Evolutionary conservation across 2,888 invertebrate species (phyloP).

Genomic region (Trisateles emortualis): DNA sequence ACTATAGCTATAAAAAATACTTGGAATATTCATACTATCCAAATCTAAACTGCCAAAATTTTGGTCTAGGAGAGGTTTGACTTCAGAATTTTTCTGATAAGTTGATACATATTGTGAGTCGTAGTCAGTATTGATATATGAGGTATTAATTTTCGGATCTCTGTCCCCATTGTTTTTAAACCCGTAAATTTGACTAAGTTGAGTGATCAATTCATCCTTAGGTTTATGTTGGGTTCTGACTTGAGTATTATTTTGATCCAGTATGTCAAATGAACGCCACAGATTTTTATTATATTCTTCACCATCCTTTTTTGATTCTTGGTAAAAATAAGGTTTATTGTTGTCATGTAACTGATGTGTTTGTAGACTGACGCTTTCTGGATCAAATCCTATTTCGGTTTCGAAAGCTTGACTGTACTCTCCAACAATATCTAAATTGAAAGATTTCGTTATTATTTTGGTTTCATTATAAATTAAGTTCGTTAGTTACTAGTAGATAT

Average conservation of each 20-base stretch:
- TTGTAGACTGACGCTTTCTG: conserved; percentile 19
- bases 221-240: background rate
- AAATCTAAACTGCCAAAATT: background rate
- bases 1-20: conserved; percentile 3
- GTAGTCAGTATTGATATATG: too few species aligned
- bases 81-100: background rate
- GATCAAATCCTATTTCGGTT: conserved; percentile 3
- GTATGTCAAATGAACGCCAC: conserved; percentile 33
- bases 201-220: conserved; percentile 7
- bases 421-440: conserved; percentile 48
- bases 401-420: conserved; percentile 42
- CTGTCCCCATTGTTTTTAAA: background rate
- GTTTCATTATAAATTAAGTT: background rate
- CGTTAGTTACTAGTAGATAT: background rate
- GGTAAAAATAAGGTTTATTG: conserved; percentile 5
- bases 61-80: background rate
- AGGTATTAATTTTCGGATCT: background rate
- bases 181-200: conserved; percentile 5
- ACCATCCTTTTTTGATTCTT: conserved; percentile 10
- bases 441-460: conserved; percentile 31
- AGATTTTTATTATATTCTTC: conserved; percentile 4
- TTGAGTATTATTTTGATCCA: conserved; percentile 9
- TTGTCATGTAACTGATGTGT: conserved; percentile 20
- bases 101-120: background rate
- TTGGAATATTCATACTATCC: background rate